A percentile compares a stretch with the other conserved stretches of the same genome.
phyloP scores from a whole-genome alignment of 2,113 vertebrate species.

The Bungarus multicinctus region DNA sequence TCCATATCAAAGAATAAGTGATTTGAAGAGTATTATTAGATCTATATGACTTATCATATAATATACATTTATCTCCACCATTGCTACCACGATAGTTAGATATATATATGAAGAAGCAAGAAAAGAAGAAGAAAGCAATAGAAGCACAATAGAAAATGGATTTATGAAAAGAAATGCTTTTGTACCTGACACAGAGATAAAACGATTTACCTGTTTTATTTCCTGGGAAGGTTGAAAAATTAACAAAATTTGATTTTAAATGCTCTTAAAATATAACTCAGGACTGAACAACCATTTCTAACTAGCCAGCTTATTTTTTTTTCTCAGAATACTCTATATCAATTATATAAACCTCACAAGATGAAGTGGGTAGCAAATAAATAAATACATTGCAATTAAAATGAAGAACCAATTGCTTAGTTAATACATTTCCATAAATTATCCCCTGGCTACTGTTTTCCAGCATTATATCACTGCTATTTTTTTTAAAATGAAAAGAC shows the following conservation, averaged over 20 bases:
- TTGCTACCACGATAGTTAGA: background rate
- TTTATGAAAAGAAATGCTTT: background rate
- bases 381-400: background rate
- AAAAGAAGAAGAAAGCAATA: background rate
- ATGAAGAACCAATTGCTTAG: background rate
- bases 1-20: background rate
- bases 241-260: background rate
- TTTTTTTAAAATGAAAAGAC: background rate
- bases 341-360: background rate
- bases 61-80: background rate
- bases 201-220: background rate
- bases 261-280: background rate
- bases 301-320: background rate
- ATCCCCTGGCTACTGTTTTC: background rate
- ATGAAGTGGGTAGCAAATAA: background rate
- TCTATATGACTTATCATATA: background rate
- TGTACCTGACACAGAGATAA: background rate
- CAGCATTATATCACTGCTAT: background rate
- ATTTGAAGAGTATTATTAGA: background rate
- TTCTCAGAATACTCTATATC: too few relatives aligned
- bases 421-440: background rate
- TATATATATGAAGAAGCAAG: background rate
- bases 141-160: background rate
- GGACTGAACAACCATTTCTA: background rate
- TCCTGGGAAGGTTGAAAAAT: background rate